A percentile compares a stretch with the other conserved stretches of the same genome.
Evolutionary conservation across 2,797 vertebrate species (phyloP).

Genomic region (Mormyrus hasselquistii): DNA sequence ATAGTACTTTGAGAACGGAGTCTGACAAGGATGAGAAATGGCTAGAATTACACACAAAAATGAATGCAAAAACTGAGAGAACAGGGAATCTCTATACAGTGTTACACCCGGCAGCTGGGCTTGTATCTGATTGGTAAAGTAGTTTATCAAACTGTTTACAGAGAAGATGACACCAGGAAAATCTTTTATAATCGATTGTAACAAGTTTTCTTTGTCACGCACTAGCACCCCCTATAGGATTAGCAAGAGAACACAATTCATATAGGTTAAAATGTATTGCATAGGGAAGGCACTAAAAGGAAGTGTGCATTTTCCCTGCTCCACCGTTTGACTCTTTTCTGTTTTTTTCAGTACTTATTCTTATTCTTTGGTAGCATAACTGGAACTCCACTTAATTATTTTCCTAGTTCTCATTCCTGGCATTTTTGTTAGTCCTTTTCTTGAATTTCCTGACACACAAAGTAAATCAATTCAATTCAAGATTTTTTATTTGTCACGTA

Average conservation of each 20-base stretch:
- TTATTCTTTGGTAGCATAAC: not conserved
- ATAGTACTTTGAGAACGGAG: not conserved
- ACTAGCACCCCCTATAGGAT: not conserved
- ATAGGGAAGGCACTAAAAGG: not conserved
- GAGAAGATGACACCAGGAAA: not conserved
- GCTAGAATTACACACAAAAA: not conserved
- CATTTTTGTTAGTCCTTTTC: not conserved
- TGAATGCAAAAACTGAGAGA: not conserved
- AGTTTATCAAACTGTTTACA: not conserved
- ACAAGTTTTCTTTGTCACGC: not conserved
- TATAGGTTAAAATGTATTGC: not conserved
- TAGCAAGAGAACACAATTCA: not conserved
- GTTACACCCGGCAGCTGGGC: not conserved
- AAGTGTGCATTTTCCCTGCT: not conserved
- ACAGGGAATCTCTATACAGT: not conserved
- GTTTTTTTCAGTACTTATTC: not conserved
- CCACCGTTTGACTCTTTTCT: not conserved
- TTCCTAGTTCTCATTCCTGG: not conserved
- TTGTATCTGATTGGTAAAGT: not conserved
- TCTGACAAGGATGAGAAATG: not conserved
- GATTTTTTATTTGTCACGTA: too few species aligned
- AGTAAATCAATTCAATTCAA: not conserved
- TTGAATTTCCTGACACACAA: not conserved
- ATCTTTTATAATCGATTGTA: not conserved
- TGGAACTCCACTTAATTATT: not conserved